These are phyloP conservation scores for Drosophila funebris DNA, from an alignment of 1,140 invertebrate species.

Conservation along the genomic window DNA sequence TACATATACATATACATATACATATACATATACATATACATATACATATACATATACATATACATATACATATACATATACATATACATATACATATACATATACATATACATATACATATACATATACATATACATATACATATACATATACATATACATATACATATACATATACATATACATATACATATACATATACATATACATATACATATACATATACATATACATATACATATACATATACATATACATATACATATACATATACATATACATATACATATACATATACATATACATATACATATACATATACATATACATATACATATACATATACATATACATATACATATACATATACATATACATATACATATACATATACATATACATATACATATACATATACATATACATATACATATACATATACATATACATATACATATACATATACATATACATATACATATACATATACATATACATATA, in stretches of 20 bases:
- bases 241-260: background rate
- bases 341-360: background rate
- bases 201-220: background rate
- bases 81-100: background rate
- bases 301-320: background rate
- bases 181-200: background rate
- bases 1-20: background rate
- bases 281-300: background rate
- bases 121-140: background rate
- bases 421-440: slow-evolving; percentile 1
- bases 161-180: background rate
- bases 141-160: background rate
- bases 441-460: background rate
- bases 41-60: background rate
- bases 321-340: background rate
- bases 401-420: background rate
- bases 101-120: background rate
- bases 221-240: background rate
- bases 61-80: background rate
- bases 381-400: background rate
- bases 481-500: background rate
- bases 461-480: slow-evolving; percentile 2
- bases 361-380: background rate
- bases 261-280: background rate
- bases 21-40: background rate